These are phyloP conservation scores for Enteromius mattozi DNA, from an alignment of 2,797 vertebrate species.

Conservation along the genomic window DNA sequence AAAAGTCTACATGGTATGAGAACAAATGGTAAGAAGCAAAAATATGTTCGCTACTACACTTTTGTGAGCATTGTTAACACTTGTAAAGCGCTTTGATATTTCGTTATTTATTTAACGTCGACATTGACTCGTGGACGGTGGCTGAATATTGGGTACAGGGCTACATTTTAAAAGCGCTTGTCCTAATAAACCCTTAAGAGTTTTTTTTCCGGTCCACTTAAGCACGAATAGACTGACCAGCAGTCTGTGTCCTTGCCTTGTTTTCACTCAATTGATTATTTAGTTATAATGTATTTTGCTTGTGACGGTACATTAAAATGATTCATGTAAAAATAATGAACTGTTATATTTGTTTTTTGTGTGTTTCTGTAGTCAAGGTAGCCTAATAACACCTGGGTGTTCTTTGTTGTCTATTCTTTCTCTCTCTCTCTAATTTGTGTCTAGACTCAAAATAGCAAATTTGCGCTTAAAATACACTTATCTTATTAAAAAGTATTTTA, in stretches of 20 bases:
- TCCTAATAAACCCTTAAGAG: background rate
- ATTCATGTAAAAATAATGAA: background rate
- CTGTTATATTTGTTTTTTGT: background rate
- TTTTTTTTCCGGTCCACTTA: background rate
- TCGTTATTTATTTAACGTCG: background rate
- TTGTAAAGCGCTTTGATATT: background rate
- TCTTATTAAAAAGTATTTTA: background rate
- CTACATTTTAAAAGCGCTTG: background rate
- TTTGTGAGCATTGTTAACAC: background rate
- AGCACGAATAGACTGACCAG: background rate
- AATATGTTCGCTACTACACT: background rate
- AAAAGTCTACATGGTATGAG: background rate
- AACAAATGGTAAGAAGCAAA: conserved; percentile 15
- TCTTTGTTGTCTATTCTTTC: too few species aligned
- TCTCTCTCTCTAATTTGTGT: too few species aligned
- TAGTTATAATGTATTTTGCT: conserved; percentile 1
- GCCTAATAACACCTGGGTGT: background rate
- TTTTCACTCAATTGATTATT: background rate
- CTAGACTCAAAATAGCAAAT: too few species aligned
- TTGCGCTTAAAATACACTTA: background rate
- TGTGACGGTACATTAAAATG: conserved; percentile 25
- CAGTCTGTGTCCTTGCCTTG: background rate
- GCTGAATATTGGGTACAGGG: background rate
- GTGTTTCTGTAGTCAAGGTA: background rate
- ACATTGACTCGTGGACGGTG: background rate